A percentile compares a stretch with the other conserved stretches of the same genome.
These are phyloP conservation scores for Leptinotarsa juncta DNA, from an alignment of 2,888 invertebrate species.

Conservation along the genomic window DNA sequence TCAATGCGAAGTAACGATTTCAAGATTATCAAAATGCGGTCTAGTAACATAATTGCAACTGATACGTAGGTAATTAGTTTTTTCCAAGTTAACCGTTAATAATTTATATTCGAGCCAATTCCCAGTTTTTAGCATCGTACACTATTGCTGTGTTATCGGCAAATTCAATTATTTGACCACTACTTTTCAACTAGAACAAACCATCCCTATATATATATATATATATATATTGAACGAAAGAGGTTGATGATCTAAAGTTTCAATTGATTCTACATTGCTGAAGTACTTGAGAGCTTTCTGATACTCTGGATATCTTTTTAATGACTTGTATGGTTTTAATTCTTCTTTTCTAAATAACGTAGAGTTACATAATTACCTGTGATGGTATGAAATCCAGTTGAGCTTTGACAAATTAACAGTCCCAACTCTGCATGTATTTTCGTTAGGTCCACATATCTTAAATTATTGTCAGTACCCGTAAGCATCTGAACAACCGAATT, in stretches of 20 bases:
- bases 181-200: no score
- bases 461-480: constrained; percentile 33
- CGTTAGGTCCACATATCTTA: constrained; percentile 33
- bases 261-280: constrained; percentile 3
- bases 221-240: no score
- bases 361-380: constrained; percentile 24
- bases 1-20: no score
- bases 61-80: no score
- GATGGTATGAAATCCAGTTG: constrained; percentile 34
- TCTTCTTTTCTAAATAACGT: constrained; percentile 26
- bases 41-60: no score
- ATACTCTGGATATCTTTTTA: constrained; percentile 26
- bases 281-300: constrained; percentile 22
- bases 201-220: no score
- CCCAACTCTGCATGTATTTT: constrained; percentile 34
- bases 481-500: constrained; percentile 33
- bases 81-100: no score
- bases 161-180: no score
- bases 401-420: constrained; percentile 26
- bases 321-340: constrained; percentile 28
- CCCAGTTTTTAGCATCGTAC: no score
- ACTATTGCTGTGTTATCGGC: no score
- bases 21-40: no score
- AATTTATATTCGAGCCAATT: no score
- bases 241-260: constrained; percentile 8